Evolutionary conservation across 1,140 invertebrate species (phyloP).

Genomic region (Pemphigus obesinymphae): DNA sequence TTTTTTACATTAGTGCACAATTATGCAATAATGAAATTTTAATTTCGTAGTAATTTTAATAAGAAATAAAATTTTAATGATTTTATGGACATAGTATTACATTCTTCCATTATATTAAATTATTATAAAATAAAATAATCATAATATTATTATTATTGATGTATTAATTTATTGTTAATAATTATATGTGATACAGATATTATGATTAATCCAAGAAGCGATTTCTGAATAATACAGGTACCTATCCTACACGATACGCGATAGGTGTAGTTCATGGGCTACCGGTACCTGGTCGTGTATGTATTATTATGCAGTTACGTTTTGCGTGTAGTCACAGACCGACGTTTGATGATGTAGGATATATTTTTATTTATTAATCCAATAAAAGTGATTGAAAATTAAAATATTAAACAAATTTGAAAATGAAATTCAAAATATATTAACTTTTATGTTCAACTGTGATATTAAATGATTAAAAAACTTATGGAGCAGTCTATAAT

Average conservation of each 20-base stretch:
- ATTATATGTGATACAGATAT: too few species aligned
- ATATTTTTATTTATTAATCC: neutral
- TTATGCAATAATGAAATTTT: too few species aligned
- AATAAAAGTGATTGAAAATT: neutral
- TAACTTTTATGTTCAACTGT: neutral
- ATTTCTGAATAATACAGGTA: neutral
- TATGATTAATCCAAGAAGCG: neutral
- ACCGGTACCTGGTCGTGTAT: neutral
- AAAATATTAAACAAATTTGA: neutral
- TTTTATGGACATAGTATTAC: too few species aligned
- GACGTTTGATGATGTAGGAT: neutral
- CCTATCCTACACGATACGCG: neutral
- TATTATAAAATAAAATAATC: too few species aligned
- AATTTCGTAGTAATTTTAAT: too few species aligned
- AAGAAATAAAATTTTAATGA: too few species aligned
- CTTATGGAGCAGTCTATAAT: neutral
- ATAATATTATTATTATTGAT: too few species aligned
- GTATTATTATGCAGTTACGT: slow-evolving; percentile 24
- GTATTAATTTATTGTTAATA: too few species aligned
- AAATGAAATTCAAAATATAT: neutral
- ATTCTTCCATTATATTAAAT: too few species aligned
- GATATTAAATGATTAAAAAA: neutral
- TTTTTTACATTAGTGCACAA: too few species aligned
- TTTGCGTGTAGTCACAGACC: slow-evolving; percentile 13
- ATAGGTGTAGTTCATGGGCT: neutral